Evolutionary conservation across 1,140 invertebrate species (phyloP).

Genomic region (Nasonia longicornis): DNA sequence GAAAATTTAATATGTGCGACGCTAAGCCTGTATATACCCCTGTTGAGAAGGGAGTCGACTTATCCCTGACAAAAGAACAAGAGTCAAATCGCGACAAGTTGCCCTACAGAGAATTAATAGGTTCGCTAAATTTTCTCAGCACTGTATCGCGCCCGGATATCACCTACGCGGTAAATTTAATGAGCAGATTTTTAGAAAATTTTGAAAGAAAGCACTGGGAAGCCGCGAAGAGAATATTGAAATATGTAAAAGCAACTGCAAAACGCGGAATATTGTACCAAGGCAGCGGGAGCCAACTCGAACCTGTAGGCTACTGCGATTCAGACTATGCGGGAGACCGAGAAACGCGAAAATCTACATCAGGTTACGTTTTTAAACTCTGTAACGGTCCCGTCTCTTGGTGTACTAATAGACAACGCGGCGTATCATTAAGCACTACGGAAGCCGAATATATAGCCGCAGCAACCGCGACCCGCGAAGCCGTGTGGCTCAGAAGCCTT

Average conservation of each 20-base stretch:
- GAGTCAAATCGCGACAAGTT: background rate
- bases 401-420: no score
- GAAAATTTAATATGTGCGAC: conserved; percentile 31
- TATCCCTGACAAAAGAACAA: background rate
- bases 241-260: conserved; percentile 62
- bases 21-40: conserved; percentile 9
- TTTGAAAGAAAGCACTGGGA: background rate
- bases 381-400: no score
- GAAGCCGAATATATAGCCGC: no score
- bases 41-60: background rate
- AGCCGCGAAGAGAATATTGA: conserved; percentile 47
- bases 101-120: conserved; percentile 57
- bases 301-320: no score
- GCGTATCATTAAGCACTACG: no score
- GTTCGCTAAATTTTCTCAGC: conserved; percentile 61
- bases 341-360: no score
- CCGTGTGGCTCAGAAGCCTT: no score
- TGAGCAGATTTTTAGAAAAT: conserved; percentile 55
- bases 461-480: no score
- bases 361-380: no score
- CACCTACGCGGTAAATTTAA: conserved; percentile 56
- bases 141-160: conserved; percentile 61
- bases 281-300: background rate
- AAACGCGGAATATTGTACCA: conserved; percentile 45
- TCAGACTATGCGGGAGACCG: no score